Evolutionary conservation across 2,797 vertebrate species (phyloP).

Genomic region (Anguilla obscura): DNA sequence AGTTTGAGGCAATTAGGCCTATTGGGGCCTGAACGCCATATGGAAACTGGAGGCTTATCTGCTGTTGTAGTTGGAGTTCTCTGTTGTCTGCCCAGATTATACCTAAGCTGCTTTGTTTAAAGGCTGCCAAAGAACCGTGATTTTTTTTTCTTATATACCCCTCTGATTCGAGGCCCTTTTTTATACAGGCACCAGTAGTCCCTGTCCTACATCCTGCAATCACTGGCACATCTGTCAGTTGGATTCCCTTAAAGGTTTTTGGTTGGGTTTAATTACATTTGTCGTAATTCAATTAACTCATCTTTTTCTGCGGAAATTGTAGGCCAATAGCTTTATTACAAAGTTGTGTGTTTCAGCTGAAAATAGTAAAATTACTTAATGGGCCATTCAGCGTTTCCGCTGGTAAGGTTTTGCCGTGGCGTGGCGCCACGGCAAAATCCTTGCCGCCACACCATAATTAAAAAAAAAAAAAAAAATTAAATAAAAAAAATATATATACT

Average conservation of each 20-base stretch:
- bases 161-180: constrained; percentile 18
- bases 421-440: no score
- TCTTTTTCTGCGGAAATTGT: background rate
- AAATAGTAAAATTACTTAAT: background rate
- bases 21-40: constrained; percentile 63
- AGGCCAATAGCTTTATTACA: background rate
- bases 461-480: no score
- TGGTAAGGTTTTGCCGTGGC: no score
- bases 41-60: constrained; percentile 63
- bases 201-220: background rate
- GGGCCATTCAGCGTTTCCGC: no score
- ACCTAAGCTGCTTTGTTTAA: constrained; percentile 72
- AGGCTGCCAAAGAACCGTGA: constrained; percentile 50
- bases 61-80: constrained; percentile 63
- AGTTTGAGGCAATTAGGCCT: constrained; percentile 43
- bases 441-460: no score
- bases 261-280: constrained; percentile 10
- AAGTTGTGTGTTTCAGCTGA: background rate
- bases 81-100: constrained; percentile 70
- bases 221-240: constrained; percentile 1
- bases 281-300: background rate
- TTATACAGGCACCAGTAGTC: constrained; percentile 45
- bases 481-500: no score
- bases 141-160: constrained; percentile 13
- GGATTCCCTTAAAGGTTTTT: background rate